Evolutionary conservation across 2,888 invertebrate genomes (phyloP), one percentile per base, ranked within the genome.

Genomic region (Lycophotia porphyrea): DNA sequence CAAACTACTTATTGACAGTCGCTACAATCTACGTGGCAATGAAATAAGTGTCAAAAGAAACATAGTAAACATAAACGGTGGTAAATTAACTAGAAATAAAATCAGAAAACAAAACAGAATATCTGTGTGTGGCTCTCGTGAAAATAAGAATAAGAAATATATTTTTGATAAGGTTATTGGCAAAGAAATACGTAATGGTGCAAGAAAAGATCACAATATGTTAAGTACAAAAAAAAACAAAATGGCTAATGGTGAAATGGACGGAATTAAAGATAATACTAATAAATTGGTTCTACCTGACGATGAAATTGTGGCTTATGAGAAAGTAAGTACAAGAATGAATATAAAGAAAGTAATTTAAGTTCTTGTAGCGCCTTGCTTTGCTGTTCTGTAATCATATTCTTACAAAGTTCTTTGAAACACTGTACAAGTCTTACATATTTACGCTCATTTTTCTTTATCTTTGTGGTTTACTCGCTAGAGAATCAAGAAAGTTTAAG

Each of bases 11-110:
- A 78, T 92, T 73, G 88, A 92, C 84, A 92, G 88, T 76, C 85
- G 77, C 21, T 78, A 91, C 31, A 92, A 94, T 92, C 95, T 93
- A 93, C 89, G 89, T 88, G 95, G 95, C 91, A 76, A 92, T 73
- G 95, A 83, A 65, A 81, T 93, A 52, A 82, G 88, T 80, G 90
- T 93, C 86, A 93, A 91, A 85, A 88, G 85, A 80, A 87, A 91
- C 75, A 80, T 91, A 78, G 74, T 89, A 60, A 89, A 85, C 58
- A 85, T 79, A 71, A 74, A 72, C 44, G n/a, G 44, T 68, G 80
- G 73, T 27, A 66, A 49, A 61, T n/a, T 42, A 18, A 42, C 84
- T 82, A 80, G 78, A 72, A 87, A 89, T 76, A 82, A 89, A 81
- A 84, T 72, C 76, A 85, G 4, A 4, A 72, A 91, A 86, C 82